These are phyloP conservation scores for Aegotheles bennettii DNA, from an alignment of 2,113 vertebrate species.

Conservation along the genomic window DNA sequence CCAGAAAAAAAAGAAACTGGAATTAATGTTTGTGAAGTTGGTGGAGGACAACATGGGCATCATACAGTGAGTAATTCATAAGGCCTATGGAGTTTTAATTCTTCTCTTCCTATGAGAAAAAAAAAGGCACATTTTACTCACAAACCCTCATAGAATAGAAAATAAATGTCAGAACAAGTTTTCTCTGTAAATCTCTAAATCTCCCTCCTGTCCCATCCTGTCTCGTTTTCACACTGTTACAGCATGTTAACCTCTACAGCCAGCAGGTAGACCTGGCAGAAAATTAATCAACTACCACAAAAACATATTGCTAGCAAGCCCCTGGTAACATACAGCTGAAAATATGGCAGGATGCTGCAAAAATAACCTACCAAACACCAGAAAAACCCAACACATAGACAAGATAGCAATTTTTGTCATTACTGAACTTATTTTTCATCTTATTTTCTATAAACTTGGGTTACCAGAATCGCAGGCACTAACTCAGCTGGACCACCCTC, in stretches of 20 bases:
- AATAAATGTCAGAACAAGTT: neutral
- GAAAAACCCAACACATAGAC: neutral
- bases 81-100: neutral
- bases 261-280: neutral
- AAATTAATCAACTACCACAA: neutral
- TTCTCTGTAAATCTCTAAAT: neutral
- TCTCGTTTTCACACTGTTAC: neutral
- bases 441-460: neutral
- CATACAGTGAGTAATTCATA: neutral
- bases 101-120: neutral
- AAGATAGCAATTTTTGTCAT: neutral
- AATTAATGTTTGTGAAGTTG: neutral
- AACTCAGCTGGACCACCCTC: neutral
- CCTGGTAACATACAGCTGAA: neutral
- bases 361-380: neutral
- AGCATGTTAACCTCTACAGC: neutral
- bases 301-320: neutral
- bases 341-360: neutral
- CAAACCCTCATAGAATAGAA: neutral
- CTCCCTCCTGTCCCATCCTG: neutral
- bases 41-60: neutral
- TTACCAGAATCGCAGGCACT: neutral
- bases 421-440: neutral
- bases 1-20: neutral
- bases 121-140: neutral